These are phyloP conservation scores for Helicoverpa assulta DNA, from an alignment of 2,888 invertebrate genomes.

Conservation along the genomic window DNA sequence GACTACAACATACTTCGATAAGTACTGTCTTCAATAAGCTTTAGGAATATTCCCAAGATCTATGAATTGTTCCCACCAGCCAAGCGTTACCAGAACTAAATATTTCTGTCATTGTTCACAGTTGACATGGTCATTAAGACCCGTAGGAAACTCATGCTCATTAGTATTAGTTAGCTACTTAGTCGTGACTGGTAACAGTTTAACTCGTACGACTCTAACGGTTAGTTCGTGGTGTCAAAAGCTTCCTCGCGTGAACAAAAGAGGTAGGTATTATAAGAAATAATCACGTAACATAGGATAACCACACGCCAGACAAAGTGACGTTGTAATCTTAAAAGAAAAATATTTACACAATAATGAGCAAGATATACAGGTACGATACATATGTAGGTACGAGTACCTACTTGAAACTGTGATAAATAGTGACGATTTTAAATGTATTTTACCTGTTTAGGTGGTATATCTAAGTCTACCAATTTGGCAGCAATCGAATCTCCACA, in stretches of 20 bases:
- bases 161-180: slow-evolving; percentile 70
- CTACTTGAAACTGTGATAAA: too few relatives aligned
- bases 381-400: too few relatives aligned
- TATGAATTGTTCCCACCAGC: background rate
- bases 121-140: slow-evolving; percentile 70
- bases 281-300: slow-evolving; percentile 26
- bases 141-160: slow-evolving; percentile 68
- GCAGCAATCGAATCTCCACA: slow-evolving; percentile 29
- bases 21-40: background rate
- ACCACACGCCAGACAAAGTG: background rate
- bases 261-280: slow-evolving; percentile 19
- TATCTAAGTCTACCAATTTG: slow-evolving; percentile 26
- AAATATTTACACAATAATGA: slow-evolving; percentile 38
- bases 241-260: slow-evolving; percentile 44
- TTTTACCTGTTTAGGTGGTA: slow-evolving; percentile 10
- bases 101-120: slow-evolving; percentile 63
- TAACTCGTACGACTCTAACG: slow-evolving; percentile 60
- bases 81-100: slow-evolving; percentile 22
- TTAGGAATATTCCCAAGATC: background rate
- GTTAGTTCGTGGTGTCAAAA: slow-evolving; percentile 52
- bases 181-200: slow-evolving; percentile 65
- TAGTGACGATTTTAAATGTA: background rate
- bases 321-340: slow-evolving; percentile 25
- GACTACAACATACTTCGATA: background rate
- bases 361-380: slow-evolving; percentile 18